Conservation (phyloP, 2,113 vertebrate genomes). For the Bothrops jararaca region DNA sequence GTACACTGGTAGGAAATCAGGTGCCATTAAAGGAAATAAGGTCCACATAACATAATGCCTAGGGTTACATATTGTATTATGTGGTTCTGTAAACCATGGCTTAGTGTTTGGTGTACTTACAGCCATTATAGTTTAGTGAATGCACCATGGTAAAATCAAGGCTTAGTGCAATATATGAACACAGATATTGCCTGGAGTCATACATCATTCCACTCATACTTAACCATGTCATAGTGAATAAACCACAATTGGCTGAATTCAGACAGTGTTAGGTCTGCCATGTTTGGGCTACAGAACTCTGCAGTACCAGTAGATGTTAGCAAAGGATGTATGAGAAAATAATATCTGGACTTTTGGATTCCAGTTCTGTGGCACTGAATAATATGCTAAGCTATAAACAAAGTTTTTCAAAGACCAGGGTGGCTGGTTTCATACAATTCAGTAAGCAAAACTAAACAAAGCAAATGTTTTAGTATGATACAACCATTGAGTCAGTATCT, state of each 20-base stretch:
- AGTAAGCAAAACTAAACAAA: neutral
- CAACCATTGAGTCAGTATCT: neutral
- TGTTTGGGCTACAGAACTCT: neutral
- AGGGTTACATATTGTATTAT: neutral
- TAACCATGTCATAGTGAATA: neutral
- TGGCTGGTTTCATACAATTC: neutral
- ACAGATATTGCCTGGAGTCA: neutral
- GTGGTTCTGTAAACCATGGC: neutral
- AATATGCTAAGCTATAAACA: neutral
- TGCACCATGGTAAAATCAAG: neutral
- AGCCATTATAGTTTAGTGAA: neutral
- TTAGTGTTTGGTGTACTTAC: neutral
- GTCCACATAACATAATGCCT: neutral
- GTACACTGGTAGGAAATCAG: constrained; percentile 17
- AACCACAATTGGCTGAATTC: neutral
- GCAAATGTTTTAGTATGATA: neutral
- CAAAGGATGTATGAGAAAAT: neutral
- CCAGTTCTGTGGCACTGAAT: neutral
- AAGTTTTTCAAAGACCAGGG: neutral
- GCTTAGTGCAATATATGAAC: neutral
- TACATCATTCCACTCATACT: neutral
- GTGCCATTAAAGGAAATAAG: neutral
- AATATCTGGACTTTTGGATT: neutral
- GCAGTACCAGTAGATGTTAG: neutral
- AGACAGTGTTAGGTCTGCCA: neutral